Evolutionary conservation across 2,797 vertebrate genomes (phyloP).

Genomic region (Acipenser oxyrinchus): DNA sequence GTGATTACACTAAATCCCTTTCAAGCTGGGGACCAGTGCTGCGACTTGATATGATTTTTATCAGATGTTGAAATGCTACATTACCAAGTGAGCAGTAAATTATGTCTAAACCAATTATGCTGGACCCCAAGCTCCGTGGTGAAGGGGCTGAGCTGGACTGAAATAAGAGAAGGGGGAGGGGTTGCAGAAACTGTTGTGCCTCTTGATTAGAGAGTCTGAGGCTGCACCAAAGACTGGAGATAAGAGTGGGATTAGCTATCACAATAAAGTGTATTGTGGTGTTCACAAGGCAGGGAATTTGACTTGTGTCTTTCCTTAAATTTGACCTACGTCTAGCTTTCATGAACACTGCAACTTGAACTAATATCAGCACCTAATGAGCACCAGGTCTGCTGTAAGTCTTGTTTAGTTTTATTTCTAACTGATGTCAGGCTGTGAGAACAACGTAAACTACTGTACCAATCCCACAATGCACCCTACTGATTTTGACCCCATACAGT

Average conservation of each 20-base stretch:
- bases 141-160: slow-evolving; percentile 53
- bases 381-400: background rate
- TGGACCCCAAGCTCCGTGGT: slow-evolving; percentile 58
- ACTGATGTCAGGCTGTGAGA: too few relatives aligned
- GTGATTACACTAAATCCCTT: slow-evolving; percentile 70
- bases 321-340: background rate
- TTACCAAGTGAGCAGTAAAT: slow-evolving; percentile 85
- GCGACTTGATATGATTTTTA: slow-evolving; percentile 80
- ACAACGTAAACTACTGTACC: too few relatives aligned
- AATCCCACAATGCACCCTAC: too few relatives aligned
- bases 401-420: too few relatives aligned
- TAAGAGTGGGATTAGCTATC: slow-evolving; percentile 33
- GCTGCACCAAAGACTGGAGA: slow-evolving; percentile 55
- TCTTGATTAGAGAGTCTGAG: slow-evolving; percentile 77
- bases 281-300: slow-evolving; percentile 1
- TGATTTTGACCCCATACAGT: too few relatives aligned
- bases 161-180: slow-evolving; percentile 49
- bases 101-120: slow-evolving; percentile 80
- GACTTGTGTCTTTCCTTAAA: slow-evolving; percentile 1
- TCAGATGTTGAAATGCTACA: slow-evolving; percentile 79
- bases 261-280: background rate
- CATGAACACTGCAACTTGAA: slow-evolving; percentile 5
- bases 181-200: slow-evolving; percentile 50
- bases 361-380: background rate
- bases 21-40: slow-evolving; percentile 63